Conservation (phyloP, 2,797 vertebrate genomes). For the Sciurus vulgaris region DNA sequence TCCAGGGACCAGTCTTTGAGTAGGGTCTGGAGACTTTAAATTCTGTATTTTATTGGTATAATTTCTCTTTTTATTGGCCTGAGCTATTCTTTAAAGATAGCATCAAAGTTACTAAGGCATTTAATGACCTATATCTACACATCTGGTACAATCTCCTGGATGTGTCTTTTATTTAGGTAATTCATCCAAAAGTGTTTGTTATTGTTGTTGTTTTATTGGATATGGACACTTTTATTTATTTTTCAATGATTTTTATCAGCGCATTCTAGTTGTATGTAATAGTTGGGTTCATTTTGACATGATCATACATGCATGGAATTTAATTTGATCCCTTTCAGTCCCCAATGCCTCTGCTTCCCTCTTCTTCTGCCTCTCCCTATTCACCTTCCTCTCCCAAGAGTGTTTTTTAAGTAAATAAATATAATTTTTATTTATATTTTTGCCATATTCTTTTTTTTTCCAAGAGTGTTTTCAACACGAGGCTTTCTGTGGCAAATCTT, state of each 20-base stretch:
- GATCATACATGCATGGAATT: no score
- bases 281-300: no score
- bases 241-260: no score
- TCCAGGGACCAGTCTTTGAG: not conserved
- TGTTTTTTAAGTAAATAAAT: no score
- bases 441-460: no score
- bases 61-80: constrained; percentile 19
- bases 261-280: no score
- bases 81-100: constrained; percentile 24
- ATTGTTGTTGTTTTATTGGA: not conserved
- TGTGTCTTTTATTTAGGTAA: constrained; percentile 25
- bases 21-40: not conserved
- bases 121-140: not conserved
- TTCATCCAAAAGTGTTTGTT: constrained; percentile 1
- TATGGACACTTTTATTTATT: no score
- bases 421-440: no score
- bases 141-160: not conserved
- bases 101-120: not conserved
- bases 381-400: no score
- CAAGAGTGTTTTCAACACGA: not conserved
- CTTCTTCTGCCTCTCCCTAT: no score
- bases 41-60: not conserved
- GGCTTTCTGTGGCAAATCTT: constrained; percentile 33
- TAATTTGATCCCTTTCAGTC: no score
- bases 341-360: no score